Percentiles rank a stretch among this genome's conserved stretches.
Conservation (phyloP, 1,140 invertebrate genomes). For the Hermetia illucens region DNA sequence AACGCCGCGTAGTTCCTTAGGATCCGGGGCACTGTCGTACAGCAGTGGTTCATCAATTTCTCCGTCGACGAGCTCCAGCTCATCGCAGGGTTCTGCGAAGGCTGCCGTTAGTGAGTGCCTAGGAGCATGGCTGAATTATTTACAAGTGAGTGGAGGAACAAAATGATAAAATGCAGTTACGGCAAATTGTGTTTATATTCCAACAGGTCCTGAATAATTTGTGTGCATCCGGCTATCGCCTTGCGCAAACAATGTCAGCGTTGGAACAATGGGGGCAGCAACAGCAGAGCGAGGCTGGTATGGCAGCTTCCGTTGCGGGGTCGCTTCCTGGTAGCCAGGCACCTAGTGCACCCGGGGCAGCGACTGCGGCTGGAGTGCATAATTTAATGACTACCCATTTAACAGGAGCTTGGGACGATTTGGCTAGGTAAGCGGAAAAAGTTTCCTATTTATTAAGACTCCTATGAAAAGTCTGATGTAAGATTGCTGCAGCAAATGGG, state of each 20-base stretch:
- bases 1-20: neutral
- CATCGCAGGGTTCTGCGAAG: conserved; percentile 16
- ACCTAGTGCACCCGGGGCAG: neutral
- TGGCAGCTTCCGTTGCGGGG: neutral
- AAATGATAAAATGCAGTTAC: neutral
- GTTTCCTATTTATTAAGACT: conserved; percentile 42
- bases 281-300: too few relatives aligned
- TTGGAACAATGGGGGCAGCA: conserved; percentile 12
- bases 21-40: conserved; percentile 12
- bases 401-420: conserved; percentile 34
- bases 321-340: neutral
- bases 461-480: neutral
- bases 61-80: conserved; percentile 10
- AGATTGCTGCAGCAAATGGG: too few relatives aligned
- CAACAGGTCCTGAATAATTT: conserved; percentile 14
- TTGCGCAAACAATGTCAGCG: conserved; percentile 13
- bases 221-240: conserved; percentile 14
- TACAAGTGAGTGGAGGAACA: conserved; percentile 33
- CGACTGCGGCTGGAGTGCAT: neutral
- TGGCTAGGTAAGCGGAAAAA: conserved; percentile 38
- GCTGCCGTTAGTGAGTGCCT: conserved; percentile 44
- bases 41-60: conserved; percentile 17
- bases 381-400: conserved; percentile 33
- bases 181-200: too few relatives aligned
- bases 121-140: conserved; percentile 45